Base-by-base conservation (phyloP, 2,888 invertebrate genomes). In the Hyalella azteca region DNA sequence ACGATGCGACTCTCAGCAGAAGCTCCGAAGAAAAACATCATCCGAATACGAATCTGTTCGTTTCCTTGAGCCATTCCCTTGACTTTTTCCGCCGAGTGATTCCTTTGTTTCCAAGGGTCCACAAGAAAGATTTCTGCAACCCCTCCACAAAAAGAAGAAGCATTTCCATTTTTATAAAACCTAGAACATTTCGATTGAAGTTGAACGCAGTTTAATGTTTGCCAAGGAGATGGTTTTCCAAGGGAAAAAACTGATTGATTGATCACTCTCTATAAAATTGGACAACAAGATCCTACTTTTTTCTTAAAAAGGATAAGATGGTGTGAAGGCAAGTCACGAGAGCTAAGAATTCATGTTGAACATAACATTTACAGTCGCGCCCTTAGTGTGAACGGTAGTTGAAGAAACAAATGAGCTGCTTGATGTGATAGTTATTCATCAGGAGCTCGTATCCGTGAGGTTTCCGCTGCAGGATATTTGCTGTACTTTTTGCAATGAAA, bases 101-200 rank as follows among this genome's bases (percentile, higher is more conserved):
- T 66, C 66, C 66, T 66, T 66, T 66, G 66, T 66, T 66, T 66
- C 66, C 66, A 66, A 54, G 66, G 66, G 66, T 66, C 66, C 66
- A 36, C 66, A 66, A 66, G 66, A 66, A 66, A 66, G 66, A 66
- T 66, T 66, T n/a, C 36, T n/a, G 66, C 66, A n/a, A 7, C 36
- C 36, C 22, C 36, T 66, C 29, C 29, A 66, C 66, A 66, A 66
- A 66, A 66, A 66, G 66, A 66, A 36, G 36, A 36, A 66, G 36
- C 66, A 66, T 66, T 66, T 66, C 66, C 66, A 66, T 66, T 66
- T 66, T 66, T 66, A 66, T 66, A 66, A 66, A 66, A 66, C 66
- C n/a, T 32, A 66, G 66, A 66, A 66, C 29, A 66, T 66, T 66
- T 66, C 66, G 66, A 66, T 66, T n/a, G 66, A 66, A 66, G 66